Percentiles rank a stretch among this genome's conserved stretches.
Conservation (phyloP, 1,140 invertebrate species). For the Batillaria attramentaria region DNA sequence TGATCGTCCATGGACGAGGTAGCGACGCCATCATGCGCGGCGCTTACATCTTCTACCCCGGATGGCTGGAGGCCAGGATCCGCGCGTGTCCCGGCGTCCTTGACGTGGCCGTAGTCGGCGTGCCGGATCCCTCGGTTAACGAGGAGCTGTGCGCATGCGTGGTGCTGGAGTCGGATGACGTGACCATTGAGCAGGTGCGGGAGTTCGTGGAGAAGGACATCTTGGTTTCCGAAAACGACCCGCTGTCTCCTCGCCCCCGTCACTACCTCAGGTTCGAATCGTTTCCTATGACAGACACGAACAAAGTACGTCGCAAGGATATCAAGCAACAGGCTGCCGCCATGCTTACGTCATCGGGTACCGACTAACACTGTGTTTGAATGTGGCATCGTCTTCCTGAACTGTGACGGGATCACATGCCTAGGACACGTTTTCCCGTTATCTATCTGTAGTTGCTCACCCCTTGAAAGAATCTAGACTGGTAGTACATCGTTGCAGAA, state of each 20-base stretch:
- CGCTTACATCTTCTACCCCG: not conserved
- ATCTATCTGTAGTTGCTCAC: too few relatives aligned
- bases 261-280: not conserved
- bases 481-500: too few relatives aligned
- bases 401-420: too few relatives aligned
- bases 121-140: not conserved
- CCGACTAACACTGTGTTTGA: too few relatives aligned
- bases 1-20: not conserved
- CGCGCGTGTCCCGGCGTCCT: not conserved
- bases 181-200: not conserved
- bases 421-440: too few relatives aligned
- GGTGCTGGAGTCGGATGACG: not conserved
- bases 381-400: too few relatives aligned
- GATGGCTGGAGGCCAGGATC: not conserved
- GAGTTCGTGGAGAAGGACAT: slow-evolving; percentile 3
- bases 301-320: not conserved
- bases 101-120: not conserved
- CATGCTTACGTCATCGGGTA: too few relatives aligned
- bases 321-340: not conserved
- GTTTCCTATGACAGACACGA: not conserved
- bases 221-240: not conserved
- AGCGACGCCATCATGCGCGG: not conserved
- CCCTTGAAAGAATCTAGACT: too few relatives aligned
- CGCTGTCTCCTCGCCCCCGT: not conserved
- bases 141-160: slow-evolving; percentile 1